phyloP scores from a whole-genome alignment of 2,888 invertebrate genomes.

The Amblyteles armatorius region DNA sequence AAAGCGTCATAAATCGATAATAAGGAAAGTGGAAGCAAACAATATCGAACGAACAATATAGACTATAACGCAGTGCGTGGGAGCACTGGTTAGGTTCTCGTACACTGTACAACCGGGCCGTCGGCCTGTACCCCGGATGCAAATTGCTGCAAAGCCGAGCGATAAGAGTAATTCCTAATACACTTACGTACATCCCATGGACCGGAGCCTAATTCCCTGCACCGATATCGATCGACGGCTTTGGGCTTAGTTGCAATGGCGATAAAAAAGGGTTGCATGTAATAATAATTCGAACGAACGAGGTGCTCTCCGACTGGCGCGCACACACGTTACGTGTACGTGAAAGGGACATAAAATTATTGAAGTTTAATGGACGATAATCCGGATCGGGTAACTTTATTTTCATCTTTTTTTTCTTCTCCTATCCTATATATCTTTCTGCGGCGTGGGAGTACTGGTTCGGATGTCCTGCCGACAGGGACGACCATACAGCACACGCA shows the following conservation, averaged over 20 bases:
- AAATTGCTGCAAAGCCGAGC: constrained; percentile 49
- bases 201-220: constrained; percentile 52
- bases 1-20: too few relatives aligned
- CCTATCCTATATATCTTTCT: neutral
- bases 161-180: constrained; percentile 56
- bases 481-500: neutral
- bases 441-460: constrained; percentile 7
- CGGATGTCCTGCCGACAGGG: constrained; percentile 3
- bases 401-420: neutral
- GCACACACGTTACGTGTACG: neutral
- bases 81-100: constrained; percentile 74
- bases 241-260: constrained; percentile 66
- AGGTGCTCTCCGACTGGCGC: constrained; percentile 14
- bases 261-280: constrained; percentile 34
- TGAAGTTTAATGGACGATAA: constrained; percentile 36
- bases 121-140: constrained; percentile 54
- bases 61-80: constrained; percentile 66
- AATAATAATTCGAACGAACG: constrained; percentile 47
- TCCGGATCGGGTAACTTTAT: constrained; percentile 20
- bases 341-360: constrained; percentile 67
- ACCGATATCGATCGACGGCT: constrained; percentile 44
- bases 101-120: constrained; percentile 56
- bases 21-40: neutral
- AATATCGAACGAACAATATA: neutral
- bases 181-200: constrained; percentile 41